phyloP scores from a whole-genome alignment of 2,113 vertebrate species.

The Mellivora capensis region DNA sequence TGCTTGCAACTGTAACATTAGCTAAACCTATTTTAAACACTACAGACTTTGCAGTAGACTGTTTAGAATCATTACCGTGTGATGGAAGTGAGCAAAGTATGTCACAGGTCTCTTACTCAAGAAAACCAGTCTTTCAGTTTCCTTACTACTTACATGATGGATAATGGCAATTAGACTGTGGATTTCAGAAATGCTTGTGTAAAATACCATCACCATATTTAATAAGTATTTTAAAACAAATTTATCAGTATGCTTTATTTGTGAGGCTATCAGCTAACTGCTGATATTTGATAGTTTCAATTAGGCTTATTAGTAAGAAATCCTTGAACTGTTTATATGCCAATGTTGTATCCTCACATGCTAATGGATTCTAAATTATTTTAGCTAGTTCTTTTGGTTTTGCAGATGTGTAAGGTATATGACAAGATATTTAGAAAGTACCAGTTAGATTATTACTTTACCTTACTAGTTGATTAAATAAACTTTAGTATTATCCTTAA shows the following conservation, averaged over 20 bases:
- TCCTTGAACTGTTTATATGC: background rate
- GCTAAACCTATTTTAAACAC: background rate
- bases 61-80: background rate
- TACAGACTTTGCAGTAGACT: background rate
- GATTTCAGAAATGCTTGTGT: background rate
- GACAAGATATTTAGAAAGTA: background rate
- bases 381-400: background rate
- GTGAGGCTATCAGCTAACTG: background rate
- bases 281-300: background rate
- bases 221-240: background rate
- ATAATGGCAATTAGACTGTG: background rate
- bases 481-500: slow-evolving; percentile 14
- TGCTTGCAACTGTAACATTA: background rate
- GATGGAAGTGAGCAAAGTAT: background rate
- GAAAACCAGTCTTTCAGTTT: background rate
- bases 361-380: background rate
- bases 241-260: background rate
- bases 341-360: background rate
- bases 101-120: background rate
- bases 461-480: background rate
- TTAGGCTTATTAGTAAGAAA: background rate
- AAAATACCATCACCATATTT: background rate
- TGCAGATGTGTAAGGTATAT: background rate
- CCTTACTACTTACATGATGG: background rate
- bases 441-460: background rate